A percentile compares a stretch with the other conserved stretches of the same genome.
phyloP scores from a whole-genome alignment of 2,113 vertebrate species.

The Hypomesus transpacificus region DNA sequence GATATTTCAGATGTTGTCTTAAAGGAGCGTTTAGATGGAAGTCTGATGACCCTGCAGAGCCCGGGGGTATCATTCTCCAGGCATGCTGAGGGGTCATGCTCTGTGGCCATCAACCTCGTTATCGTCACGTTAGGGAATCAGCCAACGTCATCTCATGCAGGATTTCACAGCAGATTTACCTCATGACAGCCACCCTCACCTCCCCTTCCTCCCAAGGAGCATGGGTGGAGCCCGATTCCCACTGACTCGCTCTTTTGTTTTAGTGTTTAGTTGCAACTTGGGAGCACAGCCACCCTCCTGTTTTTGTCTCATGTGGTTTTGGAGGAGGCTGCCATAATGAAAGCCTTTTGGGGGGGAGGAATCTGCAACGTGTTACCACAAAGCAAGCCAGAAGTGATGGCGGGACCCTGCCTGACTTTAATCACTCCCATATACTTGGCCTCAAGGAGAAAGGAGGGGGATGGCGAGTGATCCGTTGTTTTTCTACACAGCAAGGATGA shows the following conservation, averaged over 20 bases:
- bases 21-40: too few species aligned
- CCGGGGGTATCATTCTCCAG: conserved; percentile 21
- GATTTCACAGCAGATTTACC: conserved; percentile 58
- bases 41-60: not conserved
- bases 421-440: conserved; percentile 63
- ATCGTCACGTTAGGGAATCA: conserved; percentile 34
- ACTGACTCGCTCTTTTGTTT: not conserved
- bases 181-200: conserved; percentile 28
- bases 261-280: not conserved
- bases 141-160: conserved; percentile 20
- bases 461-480: not conserved
- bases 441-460: conserved; percentile 15
- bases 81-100: conserved; percentile 32
- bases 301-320: conserved; percentile 45
- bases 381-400: conserved; percentile 50
- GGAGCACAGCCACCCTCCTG: conserved; percentile 29
- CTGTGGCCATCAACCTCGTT: conserved; percentile 39
- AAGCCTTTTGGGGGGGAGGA: conserved; percentile 47
- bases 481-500: conserved; percentile 12
- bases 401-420: conserved; percentile 46
- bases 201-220: conserved; percentile 13
- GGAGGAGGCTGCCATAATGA: conserved; percentile 17
- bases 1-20: too few species aligned
- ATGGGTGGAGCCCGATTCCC: conserved; percentile 1
- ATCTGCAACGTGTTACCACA: conserved; percentile 51